Percentiles rank a stretch among this genome's conserved stretches.
These are phyloP conservation scores for Cydia fagiglandana DNA, from an alignment of 1,140 invertebrate genomes.

Conservation along the genomic window DNA sequence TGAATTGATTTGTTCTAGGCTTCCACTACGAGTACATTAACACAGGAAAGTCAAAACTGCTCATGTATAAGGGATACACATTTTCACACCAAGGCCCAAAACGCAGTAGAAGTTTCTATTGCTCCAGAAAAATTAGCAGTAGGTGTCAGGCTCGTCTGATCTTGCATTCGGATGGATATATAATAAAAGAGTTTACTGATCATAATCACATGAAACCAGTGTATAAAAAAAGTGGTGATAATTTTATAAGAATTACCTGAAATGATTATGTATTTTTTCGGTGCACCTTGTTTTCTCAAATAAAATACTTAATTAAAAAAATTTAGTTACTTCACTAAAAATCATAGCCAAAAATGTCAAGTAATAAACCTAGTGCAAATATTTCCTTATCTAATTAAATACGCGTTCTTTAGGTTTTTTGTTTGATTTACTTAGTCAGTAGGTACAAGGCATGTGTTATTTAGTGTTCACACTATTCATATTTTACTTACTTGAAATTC, in stretches of 20 bases:
- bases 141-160: not conserved
- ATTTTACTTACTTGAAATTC: too few relatives aligned
- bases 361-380: too few relatives aligned
- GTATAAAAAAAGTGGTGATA: not conserved
- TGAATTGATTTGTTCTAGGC: not conserved
- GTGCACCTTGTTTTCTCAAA: not conserved
- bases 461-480: too few relatives aligned
- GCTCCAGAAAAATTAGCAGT: not conserved
- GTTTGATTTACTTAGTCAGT: too few relatives aligned
- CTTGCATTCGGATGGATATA: not conserved
- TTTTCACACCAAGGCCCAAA: slow-evolving; percentile 16
- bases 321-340: too few relatives aligned
- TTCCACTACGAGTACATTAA: not conserved
- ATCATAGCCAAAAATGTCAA: too few relatives aligned
- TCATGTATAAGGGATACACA: slow-evolving; percentile 4
- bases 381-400: too few relatives aligned
- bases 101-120: slow-evolving; percentile 4
- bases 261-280: not conserved
- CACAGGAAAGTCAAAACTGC: not conserved
- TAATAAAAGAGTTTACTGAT: not conserved
- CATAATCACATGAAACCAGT: slow-evolving; percentile 3
- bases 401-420: too few relatives aligned
- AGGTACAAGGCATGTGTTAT: too few relatives aligned
- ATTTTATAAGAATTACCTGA: not conserved
- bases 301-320: too few relatives aligned